Base-by-base conservation (phyloP, 1,140 invertebrate species). In the Eumaeus atala region DNA sequence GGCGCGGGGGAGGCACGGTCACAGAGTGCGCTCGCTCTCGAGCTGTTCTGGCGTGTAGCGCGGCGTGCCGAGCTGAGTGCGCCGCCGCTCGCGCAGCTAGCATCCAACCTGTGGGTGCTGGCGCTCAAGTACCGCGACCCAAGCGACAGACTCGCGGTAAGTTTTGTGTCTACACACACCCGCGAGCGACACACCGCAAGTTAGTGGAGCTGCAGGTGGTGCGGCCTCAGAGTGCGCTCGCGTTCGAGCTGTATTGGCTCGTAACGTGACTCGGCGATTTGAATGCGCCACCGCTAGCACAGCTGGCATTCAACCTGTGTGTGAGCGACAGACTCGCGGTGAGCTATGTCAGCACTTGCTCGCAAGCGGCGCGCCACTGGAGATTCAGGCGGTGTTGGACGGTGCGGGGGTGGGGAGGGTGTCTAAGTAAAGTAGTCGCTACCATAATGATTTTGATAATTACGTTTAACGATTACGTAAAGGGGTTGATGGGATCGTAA, bases 231-330 rank as follows among this genome's bases (percentile, higher is more conserved):
- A 91, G 92, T 11, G 77, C 84, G 54, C 75, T 96, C 4, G 90
- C 93, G 0, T 70, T 96, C 34, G 93, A 95, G 55, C 72, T 97
- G 33, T 93, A 95, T 62, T 88, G 91, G 70, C 89, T 92, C 16
- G 90, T 96, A n/a, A 80, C 93, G 4, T 84, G 90, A 8, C 89
- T 93, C 76, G 92, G 90, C 0, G 92, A 96, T 80, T 70, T 96
- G n/a, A 84, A 81, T 16, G 83, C 90, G 38, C 77, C 89, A 4
- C 74, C 88, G 18, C 87, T 95, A 62, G 87, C 89, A 0, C 89
- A 87, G 34, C 83, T 97, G 37, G 92, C 93, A 18, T 67, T 91
- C 0, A 96, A 96, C 81, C 87, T 97, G 9, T 96, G 95, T 95
- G 89, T 91, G 60, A 78, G 82, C 49, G 73, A 70, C 50, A 87